Percentiles rank a stretch among this genome's conserved stretches.
These are phyloP conservation scores for Lonchura striata DNA, from an alignment of 2,113 vertebrate genomes.

Conservation along the genomic window DNA sequence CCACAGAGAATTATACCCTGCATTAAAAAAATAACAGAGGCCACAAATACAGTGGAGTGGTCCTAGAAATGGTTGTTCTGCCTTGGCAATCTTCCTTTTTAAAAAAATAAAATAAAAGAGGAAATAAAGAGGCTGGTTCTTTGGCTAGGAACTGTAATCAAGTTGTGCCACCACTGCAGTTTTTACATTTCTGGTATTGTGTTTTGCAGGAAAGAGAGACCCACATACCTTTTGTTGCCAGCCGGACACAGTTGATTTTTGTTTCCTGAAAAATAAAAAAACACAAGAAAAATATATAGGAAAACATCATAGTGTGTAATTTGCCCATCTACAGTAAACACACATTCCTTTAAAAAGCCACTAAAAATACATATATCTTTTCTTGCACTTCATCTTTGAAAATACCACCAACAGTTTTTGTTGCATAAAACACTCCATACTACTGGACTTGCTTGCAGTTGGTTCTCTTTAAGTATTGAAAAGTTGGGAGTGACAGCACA, in stretches of 20 bases:
- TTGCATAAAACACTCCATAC: neutral
- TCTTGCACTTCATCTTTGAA: neutral
- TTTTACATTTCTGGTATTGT: neutral
- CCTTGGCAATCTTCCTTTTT: neutral
- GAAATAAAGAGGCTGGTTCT: neutral
- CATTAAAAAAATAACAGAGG: neutral
- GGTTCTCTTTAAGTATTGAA: neutral
- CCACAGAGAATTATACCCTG: neutral
- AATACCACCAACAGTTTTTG: neutral
- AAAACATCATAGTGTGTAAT: slow-evolving; percentile 7
- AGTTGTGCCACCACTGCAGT: slow-evolving; percentile 52
- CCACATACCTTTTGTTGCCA: slow-evolving; percentile 95
- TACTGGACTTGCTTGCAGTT: neutral
- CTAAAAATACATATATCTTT: neutral
- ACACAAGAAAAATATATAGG: slow-evolving; percentile 49
- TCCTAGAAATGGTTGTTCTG: neutral
- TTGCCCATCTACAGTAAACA: neutral
- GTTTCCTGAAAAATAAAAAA: slow-evolving; percentile 84
- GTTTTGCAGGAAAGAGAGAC: slow-evolving; percentile 14
- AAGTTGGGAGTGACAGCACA: neutral
- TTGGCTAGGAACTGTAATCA: slow-evolving; percentile 3
- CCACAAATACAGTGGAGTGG: neutral
- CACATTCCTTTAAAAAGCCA: neutral
- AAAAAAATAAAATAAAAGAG: neutral
- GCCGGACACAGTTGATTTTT: slow-evolving; percentile 95